phyloP scores from a whole-genome alignment of 2,797 vertebrate species.

The Ciconia nigra region DNA sequence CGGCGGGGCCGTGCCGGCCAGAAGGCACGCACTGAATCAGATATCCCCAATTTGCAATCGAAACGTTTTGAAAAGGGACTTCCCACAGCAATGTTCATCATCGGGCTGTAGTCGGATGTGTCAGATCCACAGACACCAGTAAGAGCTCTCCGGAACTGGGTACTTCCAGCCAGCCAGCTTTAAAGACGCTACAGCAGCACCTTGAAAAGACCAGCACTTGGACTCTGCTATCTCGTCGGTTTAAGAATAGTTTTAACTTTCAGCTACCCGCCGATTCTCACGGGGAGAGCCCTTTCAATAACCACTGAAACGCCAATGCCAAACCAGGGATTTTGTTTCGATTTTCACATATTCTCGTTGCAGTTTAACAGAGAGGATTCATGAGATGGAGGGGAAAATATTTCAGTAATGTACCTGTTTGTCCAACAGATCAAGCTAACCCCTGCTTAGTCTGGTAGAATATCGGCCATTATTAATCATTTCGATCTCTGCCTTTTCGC shows the following conservation, averaged over 20 bases:
- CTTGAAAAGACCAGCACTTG: not conserved
- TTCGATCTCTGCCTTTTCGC: not conserved
- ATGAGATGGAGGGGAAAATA: not conserved
- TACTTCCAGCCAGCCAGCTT: constrained; percentile 35
- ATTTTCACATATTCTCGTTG: constrained; percentile 32
- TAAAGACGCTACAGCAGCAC: not conserved
- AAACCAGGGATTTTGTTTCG: constrained; percentile 66
- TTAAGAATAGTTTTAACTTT: constrained; percentile 33
- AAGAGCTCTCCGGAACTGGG: constrained; percentile 44
- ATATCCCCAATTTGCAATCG: constrained; percentile 25
- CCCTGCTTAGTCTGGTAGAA: not conserved
- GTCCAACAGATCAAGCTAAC: not conserved
- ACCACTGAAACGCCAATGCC: constrained; percentile 45
- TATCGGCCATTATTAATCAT: not conserved
- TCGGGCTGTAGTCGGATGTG: not conserved
- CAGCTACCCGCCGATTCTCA: constrained; percentile 14
- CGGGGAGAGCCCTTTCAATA: constrained; percentile 48
- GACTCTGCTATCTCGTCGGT: not conserved
- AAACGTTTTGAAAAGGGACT: constrained; percentile 35
- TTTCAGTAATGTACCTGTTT: not conserved
- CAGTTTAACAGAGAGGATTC: constrained; percentile 1
- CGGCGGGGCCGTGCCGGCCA: constrained; percentile 26
- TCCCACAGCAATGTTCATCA: constrained; percentile 35
- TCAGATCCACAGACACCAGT: constrained; percentile 46
- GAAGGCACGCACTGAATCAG: constrained; percentile 40